phyloP scores from a whole-genome alignment of 2,797 vertebrate species.

The Crypturellus tataupa region DNA sequence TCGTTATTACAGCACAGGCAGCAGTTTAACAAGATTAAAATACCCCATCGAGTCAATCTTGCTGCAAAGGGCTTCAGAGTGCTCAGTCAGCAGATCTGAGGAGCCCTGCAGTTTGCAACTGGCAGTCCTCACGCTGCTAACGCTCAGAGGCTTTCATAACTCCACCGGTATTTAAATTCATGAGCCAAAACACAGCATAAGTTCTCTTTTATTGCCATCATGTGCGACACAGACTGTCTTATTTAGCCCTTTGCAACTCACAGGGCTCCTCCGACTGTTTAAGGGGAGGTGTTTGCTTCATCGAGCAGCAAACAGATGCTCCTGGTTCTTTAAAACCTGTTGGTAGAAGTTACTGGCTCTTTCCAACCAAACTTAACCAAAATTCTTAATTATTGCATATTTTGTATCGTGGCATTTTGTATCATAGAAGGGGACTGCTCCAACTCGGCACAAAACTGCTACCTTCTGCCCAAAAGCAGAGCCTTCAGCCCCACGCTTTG shows the following conservation, averaged over 20 bases:
- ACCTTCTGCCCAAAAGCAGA: constrained; percentile 18
- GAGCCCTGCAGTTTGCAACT: constrained; percentile 42
- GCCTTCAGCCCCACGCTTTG: neutral
- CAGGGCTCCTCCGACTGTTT: neutral
- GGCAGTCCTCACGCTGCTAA: constrained; percentile 32
- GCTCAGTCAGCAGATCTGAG: constrained; percentile 39
- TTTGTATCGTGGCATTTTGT: neutral
- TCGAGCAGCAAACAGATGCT: neutral
- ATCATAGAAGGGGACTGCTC: neutral
- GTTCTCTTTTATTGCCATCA: constrained; percentile 42
- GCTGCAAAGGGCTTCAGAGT: neutral
- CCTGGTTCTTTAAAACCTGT: neutral
- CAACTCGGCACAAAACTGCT: neutral
- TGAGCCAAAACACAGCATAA: constrained; percentile 46
- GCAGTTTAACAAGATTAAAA: constrained; percentile 65
- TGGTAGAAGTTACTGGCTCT: neutral
- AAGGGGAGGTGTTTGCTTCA: neutral
- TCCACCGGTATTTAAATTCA: constrained; percentile 47
- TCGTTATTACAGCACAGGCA: neutral
- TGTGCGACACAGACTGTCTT: neutral
- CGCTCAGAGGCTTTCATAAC: constrained; percentile 41
- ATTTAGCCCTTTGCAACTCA: constrained; percentile 16
- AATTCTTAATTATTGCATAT: neutral
- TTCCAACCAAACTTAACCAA: neutral
- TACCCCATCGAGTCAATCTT: constrained; percentile 38